Evolutionary conservation across 2,888 invertebrate species (phyloP), one percentile per base, ranked within the genome.

Genomic region (Piscicola geometra): DNA sequence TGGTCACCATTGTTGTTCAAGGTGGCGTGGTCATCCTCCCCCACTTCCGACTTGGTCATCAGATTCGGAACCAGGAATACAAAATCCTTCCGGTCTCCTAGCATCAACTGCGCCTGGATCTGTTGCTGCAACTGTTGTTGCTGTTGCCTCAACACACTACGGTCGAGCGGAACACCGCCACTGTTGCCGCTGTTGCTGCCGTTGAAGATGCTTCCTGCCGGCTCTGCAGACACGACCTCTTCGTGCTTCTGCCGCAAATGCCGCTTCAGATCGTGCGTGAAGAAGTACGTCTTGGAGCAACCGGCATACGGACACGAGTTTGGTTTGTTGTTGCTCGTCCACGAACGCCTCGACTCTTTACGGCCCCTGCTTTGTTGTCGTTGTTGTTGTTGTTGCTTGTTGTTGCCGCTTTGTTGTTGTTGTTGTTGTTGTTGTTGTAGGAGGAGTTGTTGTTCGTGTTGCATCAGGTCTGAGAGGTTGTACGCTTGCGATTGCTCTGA

Each of bases 311-410:
- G 75, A 50, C 78, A 78, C 21, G 73, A 36, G 71, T 77, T 71
- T 1, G 78, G 78, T 47, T 78, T 78, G 67, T 78, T 70, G 69
- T 77, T 77, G 18, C 77, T 75, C n/a, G 78, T 78, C 78, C 78
- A 78, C 41, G 78, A 78, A 9, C 78, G 75, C 1, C 78, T 75
- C 12, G 76, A 75, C 60, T 78, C 78, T 35, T 76, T 76, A 28
- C 74, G 35, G 18, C 76, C 76, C 3, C 76, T 67, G 33, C 35
- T 64, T 32, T 73, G 73, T 36, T 73, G 73, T 56, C 73, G 47
- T 30, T 47, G 71, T 15, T 52, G 25, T 32, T 73, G 60, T 9
- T 71, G 50, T 12, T 25, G 50, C 32, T 50, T 28, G 28, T 73
- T 60, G 21, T 18, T 35, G 1, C 2, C 64, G 18, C 64, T 60